Percentiles rank a stretch among this genome's conserved stretches.
These are phyloP conservation scores for Cartodere bifasciata DNA, from an alignment of 2,888 invertebrate species.

Conservation along the genomic window DNA sequence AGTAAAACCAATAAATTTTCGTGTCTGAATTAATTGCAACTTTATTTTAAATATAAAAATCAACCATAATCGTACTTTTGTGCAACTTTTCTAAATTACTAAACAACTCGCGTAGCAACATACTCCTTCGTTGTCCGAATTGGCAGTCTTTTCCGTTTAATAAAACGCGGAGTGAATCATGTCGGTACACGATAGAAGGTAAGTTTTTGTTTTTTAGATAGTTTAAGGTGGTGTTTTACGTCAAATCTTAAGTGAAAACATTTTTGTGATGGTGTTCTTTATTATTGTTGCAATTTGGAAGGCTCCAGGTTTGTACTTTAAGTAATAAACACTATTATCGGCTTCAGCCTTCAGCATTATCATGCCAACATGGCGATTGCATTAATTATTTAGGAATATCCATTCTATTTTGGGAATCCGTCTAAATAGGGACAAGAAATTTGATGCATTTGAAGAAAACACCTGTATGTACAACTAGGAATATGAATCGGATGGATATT, in stretches of 20 bases:
- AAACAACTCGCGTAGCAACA: constrained; percentile 41
- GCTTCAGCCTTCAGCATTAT: constrained; percentile 33
- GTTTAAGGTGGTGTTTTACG: background rate
- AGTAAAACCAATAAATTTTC: no score
- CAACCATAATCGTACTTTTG: no score
- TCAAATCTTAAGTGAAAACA: constrained; percentile 13
- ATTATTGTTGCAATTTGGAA: constrained; percentile 9
- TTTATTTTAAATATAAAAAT: no score
- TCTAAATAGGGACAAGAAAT: no score
- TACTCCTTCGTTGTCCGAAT: constrained; percentile 29
- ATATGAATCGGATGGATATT: no score
- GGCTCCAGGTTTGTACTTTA: constrained; percentile 18
- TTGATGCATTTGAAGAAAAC: no score
- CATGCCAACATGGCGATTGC: constrained; percentile 46
- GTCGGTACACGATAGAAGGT: constrained; percentile 73
- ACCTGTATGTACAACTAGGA: no score
- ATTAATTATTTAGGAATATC: constrained; percentile 5
- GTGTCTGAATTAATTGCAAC: no score
- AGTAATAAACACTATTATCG: constrained; percentile 21
- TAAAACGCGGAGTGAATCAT: constrained; percentile 65
- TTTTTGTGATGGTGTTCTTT: constrained; percentile 9
- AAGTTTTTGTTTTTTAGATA: constrained; percentile 35
- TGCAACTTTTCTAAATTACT: no score
- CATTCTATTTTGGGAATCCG: no score
- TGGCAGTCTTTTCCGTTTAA: constrained; percentile 53